Percentiles rank a stretch among this genome's conserved stretches.
Conservation (phyloP, 2,888 invertebrate genomes). For the Sialis lutaria region DNA sequence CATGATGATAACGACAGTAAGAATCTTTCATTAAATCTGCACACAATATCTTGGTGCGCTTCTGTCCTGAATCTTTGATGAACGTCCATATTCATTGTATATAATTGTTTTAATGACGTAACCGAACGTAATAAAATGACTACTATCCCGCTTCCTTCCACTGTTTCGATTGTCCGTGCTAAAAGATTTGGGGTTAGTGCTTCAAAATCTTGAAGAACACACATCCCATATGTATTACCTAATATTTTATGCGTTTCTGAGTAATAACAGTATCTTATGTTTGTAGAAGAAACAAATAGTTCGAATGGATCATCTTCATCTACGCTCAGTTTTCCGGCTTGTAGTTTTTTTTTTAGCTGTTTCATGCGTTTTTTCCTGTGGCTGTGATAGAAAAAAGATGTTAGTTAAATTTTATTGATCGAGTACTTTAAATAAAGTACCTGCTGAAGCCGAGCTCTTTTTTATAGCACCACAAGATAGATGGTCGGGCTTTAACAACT, state of each 20-base stretch:
- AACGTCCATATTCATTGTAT: slow-evolving; percentile 96
- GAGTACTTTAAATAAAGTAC: background rate
- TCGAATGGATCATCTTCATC: slow-evolving; percentile 96
- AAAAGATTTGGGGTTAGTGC: slow-evolving; percentile 92
- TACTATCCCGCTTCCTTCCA: slow-evolving; percentile 80
- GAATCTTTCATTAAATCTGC: slow-evolving; percentile 93
- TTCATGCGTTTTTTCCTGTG: slow-evolving; percentile 89
- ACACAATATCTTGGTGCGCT: slow-evolving; percentile 78
- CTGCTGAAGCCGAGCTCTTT: slow-evolving; percentile 39
- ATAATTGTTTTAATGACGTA: slow-evolving; percentile 80
- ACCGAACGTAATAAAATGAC: slow-evolving; percentile 74
- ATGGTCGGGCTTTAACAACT: slow-evolving; percentile 78
- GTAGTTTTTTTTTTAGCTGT: slow-evolving; percentile 62
- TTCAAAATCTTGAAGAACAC: slow-evolving; percentile 68
- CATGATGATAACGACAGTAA: slow-evolving; percentile 80
- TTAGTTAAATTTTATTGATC: background rate
- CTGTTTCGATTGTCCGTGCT: slow-evolving; percentile 93
- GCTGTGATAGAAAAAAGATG: slow-evolving; percentile 25
- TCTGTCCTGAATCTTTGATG: slow-evolving; percentile 91
- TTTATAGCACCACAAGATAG: slow-evolving; percentile 98
- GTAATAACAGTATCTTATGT: slow-evolving; percentile 94
- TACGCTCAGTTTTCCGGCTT: slow-evolving; percentile 71
- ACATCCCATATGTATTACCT: slow-evolving; percentile 68
- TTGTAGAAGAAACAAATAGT: slow-evolving; percentile 85
- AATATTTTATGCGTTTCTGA: slow-evolving; percentile 94